phyloP scores from a whole-genome alignment of 2,113 vertebrate genomes.

The Agapornis roseicollis region DNA sequence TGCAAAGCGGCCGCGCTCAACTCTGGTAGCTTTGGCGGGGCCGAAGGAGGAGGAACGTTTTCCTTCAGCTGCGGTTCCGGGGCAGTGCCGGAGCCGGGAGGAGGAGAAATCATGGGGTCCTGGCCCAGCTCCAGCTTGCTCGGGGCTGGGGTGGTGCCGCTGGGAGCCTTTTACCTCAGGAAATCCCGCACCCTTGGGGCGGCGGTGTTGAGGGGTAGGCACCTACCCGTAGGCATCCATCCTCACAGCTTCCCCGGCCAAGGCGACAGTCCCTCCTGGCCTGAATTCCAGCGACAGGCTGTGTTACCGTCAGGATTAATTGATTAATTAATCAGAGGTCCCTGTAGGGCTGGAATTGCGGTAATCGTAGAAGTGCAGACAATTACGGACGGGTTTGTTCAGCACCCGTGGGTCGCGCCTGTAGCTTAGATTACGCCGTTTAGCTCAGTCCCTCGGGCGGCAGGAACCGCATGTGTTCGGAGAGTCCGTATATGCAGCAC shows the following conservation, averaged over 20 bases:
- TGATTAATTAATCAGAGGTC: neutral
- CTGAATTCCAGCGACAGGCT: fast-evolving
- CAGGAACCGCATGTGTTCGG: neutral
- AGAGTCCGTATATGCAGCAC: neutral
- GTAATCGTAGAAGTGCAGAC: neutral
- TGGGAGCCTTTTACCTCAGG: neutral
- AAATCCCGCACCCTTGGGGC: neutral
- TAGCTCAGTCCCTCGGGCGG: neutral
- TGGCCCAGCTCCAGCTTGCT: too few species aligned
- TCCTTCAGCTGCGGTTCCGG: fast-evolving
- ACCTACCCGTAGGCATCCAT: too few species aligned
- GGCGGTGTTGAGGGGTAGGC: neutral
- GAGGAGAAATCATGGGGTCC: fast-evolving
- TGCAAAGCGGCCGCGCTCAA: neutral
- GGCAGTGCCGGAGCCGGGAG: fast-evolving
- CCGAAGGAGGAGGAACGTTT: neutral
- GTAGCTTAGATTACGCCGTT: neutral
- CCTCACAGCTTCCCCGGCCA: neutral
- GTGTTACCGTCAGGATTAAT: neutral
- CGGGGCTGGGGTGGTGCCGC: fast-evolving
- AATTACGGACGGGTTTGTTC: neutral
- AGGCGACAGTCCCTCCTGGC: neutral
- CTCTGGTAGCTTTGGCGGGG: fast-evolving
- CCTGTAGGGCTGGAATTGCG: neutral
- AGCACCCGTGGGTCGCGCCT: fast-evolving